A percentile compares a stretch with the other conserved stretches of the same genome.
phyloP scores from a whole-genome alignment of 2,113 vertebrate species.

The Machaerirhynchus nigripectus region DNA sequence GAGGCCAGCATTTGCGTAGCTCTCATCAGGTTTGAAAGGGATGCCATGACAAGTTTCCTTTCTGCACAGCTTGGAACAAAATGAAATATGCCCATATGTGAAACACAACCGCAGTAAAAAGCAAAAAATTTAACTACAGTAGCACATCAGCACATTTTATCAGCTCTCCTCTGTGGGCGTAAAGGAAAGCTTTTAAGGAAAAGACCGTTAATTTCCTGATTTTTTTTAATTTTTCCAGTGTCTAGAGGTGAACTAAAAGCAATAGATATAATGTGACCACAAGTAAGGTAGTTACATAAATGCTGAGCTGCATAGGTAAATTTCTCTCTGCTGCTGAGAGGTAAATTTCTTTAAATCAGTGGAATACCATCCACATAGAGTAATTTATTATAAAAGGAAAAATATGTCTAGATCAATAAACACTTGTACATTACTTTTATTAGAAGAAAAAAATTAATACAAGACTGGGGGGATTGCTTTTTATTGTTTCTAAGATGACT shows the following conservation, averaged over 20 bases:
- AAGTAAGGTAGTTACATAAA: conserved; percentile 70
- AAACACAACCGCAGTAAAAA: neutral
- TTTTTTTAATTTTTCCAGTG: conserved; percentile 40
- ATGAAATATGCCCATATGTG: neutral
- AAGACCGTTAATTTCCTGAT: conserved; percentile 21
- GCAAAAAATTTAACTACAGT: neutral
- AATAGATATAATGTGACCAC: conserved; percentile 78
- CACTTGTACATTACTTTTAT: neutral
- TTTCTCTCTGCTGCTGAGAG: neutral
- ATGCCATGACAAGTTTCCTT: neutral
- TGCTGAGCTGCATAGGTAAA: neutral
- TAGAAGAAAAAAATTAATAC: conserved; percentile 5
- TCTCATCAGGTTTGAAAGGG: conserved; percentile 7
- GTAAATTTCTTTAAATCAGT: conserved; percentile 13
- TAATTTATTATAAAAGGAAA: neutral
- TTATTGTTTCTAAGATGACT: conserved; percentile 17
- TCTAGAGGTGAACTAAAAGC: conserved; percentile 78
- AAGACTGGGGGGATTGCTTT: neutral
- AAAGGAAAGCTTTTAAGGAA: neutral
- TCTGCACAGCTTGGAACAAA: conserved; percentile 10
- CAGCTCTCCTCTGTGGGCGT: neutral
- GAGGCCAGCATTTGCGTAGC: neutral
- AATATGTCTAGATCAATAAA: neutral
- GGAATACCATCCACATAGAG: neutral
- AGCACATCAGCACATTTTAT: neutral